Conservation (phyloP, 2,113 vertebrate genomes). For the Malaclemys terrapin region DNA sequence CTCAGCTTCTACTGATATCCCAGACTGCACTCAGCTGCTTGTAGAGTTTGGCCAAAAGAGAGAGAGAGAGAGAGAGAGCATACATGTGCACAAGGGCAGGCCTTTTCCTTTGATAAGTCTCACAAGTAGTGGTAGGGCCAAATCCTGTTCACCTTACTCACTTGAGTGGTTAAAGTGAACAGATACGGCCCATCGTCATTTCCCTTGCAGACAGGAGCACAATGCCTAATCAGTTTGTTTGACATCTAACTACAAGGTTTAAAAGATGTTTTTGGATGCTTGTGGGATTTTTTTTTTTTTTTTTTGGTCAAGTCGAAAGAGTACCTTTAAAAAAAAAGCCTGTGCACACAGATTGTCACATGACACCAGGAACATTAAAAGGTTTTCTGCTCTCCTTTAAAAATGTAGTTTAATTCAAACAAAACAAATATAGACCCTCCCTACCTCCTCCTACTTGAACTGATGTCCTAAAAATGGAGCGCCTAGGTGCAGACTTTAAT, state of each 20-base stretch:
- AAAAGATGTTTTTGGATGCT: not conserved
- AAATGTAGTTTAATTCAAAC: not conserved
- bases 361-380: not conserved
- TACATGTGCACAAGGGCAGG: not conserved
- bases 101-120: not conserved
- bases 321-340: not conserved
- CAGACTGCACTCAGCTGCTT: rapidly evolving
- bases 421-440: not conserved
- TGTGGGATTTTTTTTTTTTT: not conserved
- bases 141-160: not conserved
- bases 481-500: not conserved
- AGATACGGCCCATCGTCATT: not conserved
- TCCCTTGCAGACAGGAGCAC: not conserved
- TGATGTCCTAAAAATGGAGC: not conserved
- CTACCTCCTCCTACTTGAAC: not conserved
- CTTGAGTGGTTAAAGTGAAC: constrained; percentile 16
- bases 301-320: not conserved
- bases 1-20: not conserved
- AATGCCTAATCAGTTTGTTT: not conserved
- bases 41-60: not conserved
- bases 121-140: not conserved
- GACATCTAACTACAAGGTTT: not conserved
- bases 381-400: not conserved
- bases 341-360: not conserved
- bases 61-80: not conserved